Base-by-base conservation (phyloP, 2,113 vertebrate genomes). In the Saguinus midas region DNA sequence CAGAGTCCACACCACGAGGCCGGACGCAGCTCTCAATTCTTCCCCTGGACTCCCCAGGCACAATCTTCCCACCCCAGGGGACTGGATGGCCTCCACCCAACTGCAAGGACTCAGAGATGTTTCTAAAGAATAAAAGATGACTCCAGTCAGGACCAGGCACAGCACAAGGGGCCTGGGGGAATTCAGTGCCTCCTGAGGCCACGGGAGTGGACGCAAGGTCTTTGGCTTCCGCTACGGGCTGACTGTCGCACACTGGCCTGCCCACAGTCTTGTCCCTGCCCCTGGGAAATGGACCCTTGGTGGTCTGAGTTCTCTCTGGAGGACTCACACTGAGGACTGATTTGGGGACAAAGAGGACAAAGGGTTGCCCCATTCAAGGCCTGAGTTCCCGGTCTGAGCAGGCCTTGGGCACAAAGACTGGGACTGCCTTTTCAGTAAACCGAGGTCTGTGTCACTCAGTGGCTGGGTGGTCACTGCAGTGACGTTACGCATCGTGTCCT, bases 1-100 rank as follows among this genome's bases (percentile, higher is more conserved):
- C 23, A 68, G n/a, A 11, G 27, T 9, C 37, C 20, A 35, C 2
- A 5, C 66, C 73, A 12, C 1, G 5, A 2, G 64, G 66, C 52
- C 21, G 13, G 64, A 79, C 0, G 14, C 1, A 23, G 64, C 11
- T 29, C 43, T 27, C 10, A 1, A 57, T 4, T 16, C n/a, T 2
- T 21, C 35, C n/a, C 85, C 23, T 55, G 2, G 9, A 35, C 11
- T 35, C 86, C 17, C 29, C n/a, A 13, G 64, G 11, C 3, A 55
- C 32, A 37, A 17, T 8, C 17, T 0, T 25, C 16, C 32, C 78
- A 35, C 29, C 55, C 32, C 12, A 27, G 17, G 25, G 68, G 20
- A 29, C 0, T 0, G 18, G 50, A 8, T 6, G 2, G 9, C 40
- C 58, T 21, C 58, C 25, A 8, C 13, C 48, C 11, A 20, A 27